Evolutionary conservation across 2,888 invertebrate species (phyloP).

Genomic region (Nomada ferruginata): DNA sequence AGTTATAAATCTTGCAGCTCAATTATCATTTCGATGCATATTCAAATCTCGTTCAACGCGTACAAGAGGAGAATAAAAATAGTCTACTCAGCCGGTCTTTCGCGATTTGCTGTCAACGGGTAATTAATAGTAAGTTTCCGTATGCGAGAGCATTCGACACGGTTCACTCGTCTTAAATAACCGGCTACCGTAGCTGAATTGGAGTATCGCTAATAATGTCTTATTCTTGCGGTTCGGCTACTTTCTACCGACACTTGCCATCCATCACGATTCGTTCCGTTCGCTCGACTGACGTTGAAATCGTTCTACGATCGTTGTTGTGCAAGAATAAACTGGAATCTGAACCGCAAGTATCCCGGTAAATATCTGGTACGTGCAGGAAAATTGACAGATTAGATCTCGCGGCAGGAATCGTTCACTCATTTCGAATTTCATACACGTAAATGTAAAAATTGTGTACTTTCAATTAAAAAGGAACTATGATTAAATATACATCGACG

Average conservation of each 20-base stretch:
- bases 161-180: constrained; percentile 17
- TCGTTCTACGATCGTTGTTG: neutral
- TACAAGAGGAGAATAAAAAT: constrained; percentile 55
- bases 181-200: constrained; percentile 11
- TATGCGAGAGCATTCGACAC: constrained; percentile 23
- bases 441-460: no score
- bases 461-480: no score
- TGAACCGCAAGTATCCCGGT: neutral
- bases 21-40: constrained; percentile 61
- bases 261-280: constrained; percentile 18
- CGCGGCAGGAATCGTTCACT: no score
- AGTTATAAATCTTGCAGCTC: constrained; percentile 41
- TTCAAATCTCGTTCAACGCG: constrained; percentile 49
- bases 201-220: constrained; percentile 29
- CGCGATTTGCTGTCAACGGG: constrained; percentile 16
- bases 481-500: no score
- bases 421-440: no score
- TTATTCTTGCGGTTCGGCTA: constrained; percentile 19
- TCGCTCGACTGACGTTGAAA: neutral
- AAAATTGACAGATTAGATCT: neutral
- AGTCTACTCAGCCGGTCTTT: constrained; percentile 43
- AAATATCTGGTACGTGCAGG: neutral
- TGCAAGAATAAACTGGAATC: neutral
- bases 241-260: constrained; percentile 22
- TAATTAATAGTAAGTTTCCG: constrained; percentile 58